Evolutionary conservation across 2,888 invertebrate species (phyloP).

Genomic region (Ornithoptera alexandrae): DNA sequence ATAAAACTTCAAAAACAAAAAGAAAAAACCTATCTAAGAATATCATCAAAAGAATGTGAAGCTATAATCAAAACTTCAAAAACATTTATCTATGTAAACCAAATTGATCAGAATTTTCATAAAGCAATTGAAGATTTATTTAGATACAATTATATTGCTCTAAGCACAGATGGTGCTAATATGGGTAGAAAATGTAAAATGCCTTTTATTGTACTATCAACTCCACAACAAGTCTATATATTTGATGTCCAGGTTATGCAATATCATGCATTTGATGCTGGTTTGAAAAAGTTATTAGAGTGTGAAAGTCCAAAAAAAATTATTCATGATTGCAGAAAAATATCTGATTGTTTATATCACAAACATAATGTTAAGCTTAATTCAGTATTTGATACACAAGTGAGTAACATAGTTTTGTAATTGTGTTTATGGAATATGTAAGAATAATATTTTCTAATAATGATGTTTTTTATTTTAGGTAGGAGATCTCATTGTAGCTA

Average conservation of each 20-base stretch:
- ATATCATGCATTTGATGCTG: slow-evolving; percentile 71
- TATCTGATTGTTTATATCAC: slow-evolving; percentile 80
- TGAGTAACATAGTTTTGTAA: slow-evolving; percentile 33
- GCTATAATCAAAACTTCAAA: slow-evolving; percentile 64
- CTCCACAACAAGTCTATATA: slow-evolving; percentile 69
- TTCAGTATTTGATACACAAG: slow-evolving; percentile 83
- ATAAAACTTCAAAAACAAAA: slow-evolving; percentile 60
- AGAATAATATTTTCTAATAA: no score
- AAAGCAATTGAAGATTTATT: slow-evolving; percentile 64
- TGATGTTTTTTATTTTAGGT: slow-evolving; percentile 57
- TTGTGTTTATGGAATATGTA: no score
- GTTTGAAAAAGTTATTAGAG: slow-evolving; percentile 70
- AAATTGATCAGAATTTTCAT: slow-evolving; percentile 67
- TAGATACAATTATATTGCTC: slow-evolving; percentile 56
- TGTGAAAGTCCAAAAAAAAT: slow-evolving; percentile 75
- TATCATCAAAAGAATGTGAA: slow-evolving; percentile 68
- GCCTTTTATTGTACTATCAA: slow-evolving; percentile 70
- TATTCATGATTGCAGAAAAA: slow-evolving; percentile 79
- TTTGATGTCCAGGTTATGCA: slow-evolving; percentile 76
- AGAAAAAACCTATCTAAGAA: slow-evolving; percentile 58
- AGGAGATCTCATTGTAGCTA: slow-evolving; percentile 67
- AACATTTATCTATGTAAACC: slow-evolving; percentile 70
- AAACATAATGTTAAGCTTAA: slow-evolving; percentile 77
- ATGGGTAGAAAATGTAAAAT: slow-evolving; percentile 75
- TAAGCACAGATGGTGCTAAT: slow-evolving; percentile 71